A percentile compares a stretch with the other conserved stretches of the same genome.
Conservation (phyloP, 1,140 invertebrate species). For the Leptinotarsa defecta region DNA sequence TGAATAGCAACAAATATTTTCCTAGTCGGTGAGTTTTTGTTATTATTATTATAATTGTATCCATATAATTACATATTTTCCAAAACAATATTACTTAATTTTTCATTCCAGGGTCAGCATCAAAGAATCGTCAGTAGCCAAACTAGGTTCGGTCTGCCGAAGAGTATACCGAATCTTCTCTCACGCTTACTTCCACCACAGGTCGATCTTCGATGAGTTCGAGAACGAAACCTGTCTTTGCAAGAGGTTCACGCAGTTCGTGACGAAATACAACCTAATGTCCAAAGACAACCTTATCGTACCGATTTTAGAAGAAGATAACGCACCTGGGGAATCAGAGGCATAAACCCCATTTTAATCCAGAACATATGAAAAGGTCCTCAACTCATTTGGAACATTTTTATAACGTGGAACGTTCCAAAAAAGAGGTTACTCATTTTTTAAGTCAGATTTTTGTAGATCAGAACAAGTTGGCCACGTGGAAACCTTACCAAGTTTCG, state of each 20-base stretch:
- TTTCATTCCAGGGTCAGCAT: conserved; percentile 87
- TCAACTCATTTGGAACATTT: too few relatives aligned
- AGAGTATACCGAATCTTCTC: conserved; percentile 99
- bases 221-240: conserved; percentile 95
- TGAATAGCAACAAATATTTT: conserved; percentile 99
- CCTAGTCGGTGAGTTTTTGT: conserved; percentile 84
- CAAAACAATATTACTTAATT: conserved; percentile 2
- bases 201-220: conserved; percentile 96
- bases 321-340: conserved; percentile 74
- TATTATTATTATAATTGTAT: too few relatives aligned
- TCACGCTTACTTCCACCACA: conserved; percentile 98
- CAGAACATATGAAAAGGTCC: not conserved
- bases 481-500: too few relatives aligned
- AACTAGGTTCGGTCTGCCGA: conserved; percentile 96
- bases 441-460: too few relatives aligned
- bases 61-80: too few relatives aligned
- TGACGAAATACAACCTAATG: conserved; percentile 98
- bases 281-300: conserved; percentile 98
- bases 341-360: conserved; percentile 55
- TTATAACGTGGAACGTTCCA: too few relatives aligned
- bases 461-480: too few relatives aligned
- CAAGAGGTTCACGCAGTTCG: conserved; percentile 95
- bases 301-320: conserved; percentile 84
- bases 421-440: too few relatives aligned
- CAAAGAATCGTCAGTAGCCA: conserved; percentile 97